Conservation (phyloP, 2,888 invertebrate species). For the Empis stercorea region DNA sequence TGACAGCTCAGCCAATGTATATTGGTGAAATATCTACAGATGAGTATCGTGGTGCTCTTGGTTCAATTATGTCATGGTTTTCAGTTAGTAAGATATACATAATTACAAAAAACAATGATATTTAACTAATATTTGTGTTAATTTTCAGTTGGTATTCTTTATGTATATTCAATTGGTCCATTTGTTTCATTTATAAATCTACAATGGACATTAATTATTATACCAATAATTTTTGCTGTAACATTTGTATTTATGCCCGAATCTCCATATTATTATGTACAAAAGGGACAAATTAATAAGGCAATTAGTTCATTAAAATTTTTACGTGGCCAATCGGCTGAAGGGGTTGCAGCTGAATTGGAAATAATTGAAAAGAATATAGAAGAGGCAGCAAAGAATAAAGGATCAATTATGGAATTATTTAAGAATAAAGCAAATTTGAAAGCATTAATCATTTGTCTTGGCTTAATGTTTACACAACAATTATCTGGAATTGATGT, state of each 20-base stretch:
- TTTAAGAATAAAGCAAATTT: slow-evolving; percentile 54
- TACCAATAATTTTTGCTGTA: slow-evolving; percentile 49
- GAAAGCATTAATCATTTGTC: slow-evolving; percentile 62
- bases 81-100: slow-evolving; percentile 39
- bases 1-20: slow-evolving; percentile 71
- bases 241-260: slow-evolving; percentile 65
- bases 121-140: slow-evolving; percentile 17
- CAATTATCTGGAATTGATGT: slow-evolving; percentile 75
- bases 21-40: slow-evolving; percentile 75
- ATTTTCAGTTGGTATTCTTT: slow-evolving; percentile 53
- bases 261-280: slow-evolving; percentile 58
- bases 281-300: slow-evolving; percentile 40
- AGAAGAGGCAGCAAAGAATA: slow-evolving; percentile 33
- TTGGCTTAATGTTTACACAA: slow-evolving; percentile 65
- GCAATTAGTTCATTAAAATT: slow-evolving; percentile 52
- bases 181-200: slow-evolving; percentile 51
- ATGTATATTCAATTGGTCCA: slow-evolving; percentile 59
- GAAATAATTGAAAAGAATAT: slow-evolving; percentile 44
- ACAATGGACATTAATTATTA: slow-evolving; percentile 48
- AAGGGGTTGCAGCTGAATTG: slow-evolving; percentile 51
- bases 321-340: slow-evolving; percentile 48
- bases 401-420: slow-evolving; percentile 41
- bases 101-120: neutral
- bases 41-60: slow-evolving; percentile 66
- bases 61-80: slow-evolving; percentile 66